Evolutionary conservation across 2,888 invertebrate genomes (phyloP).

Genomic region (Hipparchia semele): DNA sequence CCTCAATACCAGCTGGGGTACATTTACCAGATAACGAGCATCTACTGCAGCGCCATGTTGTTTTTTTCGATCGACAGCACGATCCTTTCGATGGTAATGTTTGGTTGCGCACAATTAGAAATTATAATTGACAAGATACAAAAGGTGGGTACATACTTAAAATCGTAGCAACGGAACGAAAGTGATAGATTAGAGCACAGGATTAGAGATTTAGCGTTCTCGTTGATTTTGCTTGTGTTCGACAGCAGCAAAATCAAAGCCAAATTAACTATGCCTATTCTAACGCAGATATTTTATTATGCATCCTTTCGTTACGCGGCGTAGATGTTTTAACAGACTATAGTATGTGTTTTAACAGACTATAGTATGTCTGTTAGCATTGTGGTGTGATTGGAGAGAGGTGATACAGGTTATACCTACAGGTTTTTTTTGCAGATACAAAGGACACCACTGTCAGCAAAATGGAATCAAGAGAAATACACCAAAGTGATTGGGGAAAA

Average conservation of each 20-base stretch:
- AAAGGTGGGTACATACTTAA: slow-evolving; percentile 48
- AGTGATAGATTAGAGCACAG: too few relatives aligned
- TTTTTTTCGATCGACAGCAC: slow-evolving; percentile 71
- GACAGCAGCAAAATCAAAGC: too few relatives aligned
- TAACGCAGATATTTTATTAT: too few relatives aligned
- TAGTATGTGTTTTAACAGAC: too few relatives aligned
- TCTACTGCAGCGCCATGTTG: slow-evolving; percentile 65
- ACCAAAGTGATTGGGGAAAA: slow-evolving; percentile 48
- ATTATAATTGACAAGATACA: slow-evolving; percentile 67
- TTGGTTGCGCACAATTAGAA: slow-evolving; percentile 69
- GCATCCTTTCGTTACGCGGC: too few relatives aligned
- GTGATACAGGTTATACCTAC: too few relatives aligned
- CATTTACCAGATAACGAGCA: slow-evolving; percentile 62
- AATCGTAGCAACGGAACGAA: background rate
- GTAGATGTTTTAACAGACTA: too few relatives aligned
- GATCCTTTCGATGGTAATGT: slow-evolving; percentile 62
- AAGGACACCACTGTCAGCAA: slow-evolving; percentile 45
- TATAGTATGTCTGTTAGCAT: too few relatives aligned
- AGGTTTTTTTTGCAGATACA: slow-evolving; percentile 51
- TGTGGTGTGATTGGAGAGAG: too few relatives aligned
- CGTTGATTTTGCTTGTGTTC: too few relatives aligned
- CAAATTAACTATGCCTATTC: too few relatives aligned
- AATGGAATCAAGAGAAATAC: slow-evolving; percentile 40
- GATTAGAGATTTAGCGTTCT: too few relatives aligned
- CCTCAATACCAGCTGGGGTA: slow-evolving; percentile 67